Evolutionary conservation across 2,797 vertebrate species (phyloP).

Genomic region (Pangasius mekongensis): DNA sequence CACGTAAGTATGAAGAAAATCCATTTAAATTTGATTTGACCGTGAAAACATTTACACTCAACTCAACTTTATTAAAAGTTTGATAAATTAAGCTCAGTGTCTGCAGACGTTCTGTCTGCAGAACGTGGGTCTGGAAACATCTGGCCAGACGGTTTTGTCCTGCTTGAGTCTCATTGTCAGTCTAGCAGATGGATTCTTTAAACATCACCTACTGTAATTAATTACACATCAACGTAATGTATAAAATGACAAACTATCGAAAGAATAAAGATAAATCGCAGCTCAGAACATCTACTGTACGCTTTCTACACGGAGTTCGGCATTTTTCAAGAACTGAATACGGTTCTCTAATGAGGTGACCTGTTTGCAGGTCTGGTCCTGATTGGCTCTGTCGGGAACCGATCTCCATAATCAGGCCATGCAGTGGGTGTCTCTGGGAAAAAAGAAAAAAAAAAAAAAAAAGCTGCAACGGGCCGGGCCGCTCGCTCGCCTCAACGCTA

Average conservation of each 20-base stretch:
- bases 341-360: constrained; percentile 38
- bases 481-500: constrained; percentile 14
- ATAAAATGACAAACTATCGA: background rate
- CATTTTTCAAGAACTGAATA: background rate
- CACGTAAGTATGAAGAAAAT: background rate
- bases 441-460: background rate
- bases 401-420: constrained; percentile 54
- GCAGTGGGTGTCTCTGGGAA: constrained; percentile 38
- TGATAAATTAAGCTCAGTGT: background rate
- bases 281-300: background rate
- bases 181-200: background rate
- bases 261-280: background rate
- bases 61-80: background rate
- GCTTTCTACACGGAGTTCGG: background rate
- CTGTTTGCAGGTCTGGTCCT: constrained; percentile 45
- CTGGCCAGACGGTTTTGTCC: background rate
- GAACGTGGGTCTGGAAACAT: background rate
- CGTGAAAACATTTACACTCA: background rate
- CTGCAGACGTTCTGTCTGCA: background rate
- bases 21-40: background rate
- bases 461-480: constrained; percentile 30
- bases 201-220: background rate
- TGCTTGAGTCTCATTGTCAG: background rate
- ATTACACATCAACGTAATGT: background rate
- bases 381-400: constrained; percentile 47